These are phyloP conservation scores for Lophius piscatorius DNA, from an alignment of 2,113 vertebrate species.

Conservation along the genomic window DNA sequence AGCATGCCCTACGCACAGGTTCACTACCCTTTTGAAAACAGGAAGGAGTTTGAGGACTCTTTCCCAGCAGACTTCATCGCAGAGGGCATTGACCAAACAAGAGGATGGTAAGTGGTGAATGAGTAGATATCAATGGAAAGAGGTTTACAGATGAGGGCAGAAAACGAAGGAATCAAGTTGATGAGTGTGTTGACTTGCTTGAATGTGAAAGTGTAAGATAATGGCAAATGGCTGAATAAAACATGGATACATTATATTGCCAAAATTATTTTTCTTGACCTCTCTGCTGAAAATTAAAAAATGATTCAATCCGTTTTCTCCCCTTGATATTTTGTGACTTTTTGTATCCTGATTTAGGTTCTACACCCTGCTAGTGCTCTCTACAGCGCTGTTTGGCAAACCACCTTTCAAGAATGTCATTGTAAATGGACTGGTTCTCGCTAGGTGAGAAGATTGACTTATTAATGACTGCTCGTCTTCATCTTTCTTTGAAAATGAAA, in stretches of 20 bases:
- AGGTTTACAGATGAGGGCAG: slow-evolving; percentile 1
- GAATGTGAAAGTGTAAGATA: neutral
- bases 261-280: neutral
- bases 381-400: slow-evolving; percentile 94
- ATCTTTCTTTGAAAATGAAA: neutral
- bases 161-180: neutral
- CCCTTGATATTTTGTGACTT: neutral
- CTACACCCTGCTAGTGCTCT: slow-evolving; percentile 94
- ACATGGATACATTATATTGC: neutral
- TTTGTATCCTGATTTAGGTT: slow-evolving; percentile 83
- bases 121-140: slow-evolving; percentile 4
- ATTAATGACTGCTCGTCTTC: neutral
- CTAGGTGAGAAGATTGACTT: slow-evolving; percentile 81
- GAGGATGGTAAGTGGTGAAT: slow-evolving; percentile 87
- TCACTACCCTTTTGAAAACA: slow-evolving; percentile 96
- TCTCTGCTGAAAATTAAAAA: neutral
- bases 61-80: slow-evolving; percentile 98
- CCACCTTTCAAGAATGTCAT: slow-evolving; percentile 98
- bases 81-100: slow-evolving; percentile 97
- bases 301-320: neutral
- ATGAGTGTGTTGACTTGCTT: neutral
- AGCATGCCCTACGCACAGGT: slow-evolving; percentile 98
- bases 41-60: slow-evolving; percentile 89
- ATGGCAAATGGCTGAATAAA: neutral
- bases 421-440: slow-evolving; percentile 93